Evolutionary conservation across 2,888 invertebrate genomes (phyloP), one percentile per base, ranked within the genome.

Genomic region (Myopa testacea): DNA sequence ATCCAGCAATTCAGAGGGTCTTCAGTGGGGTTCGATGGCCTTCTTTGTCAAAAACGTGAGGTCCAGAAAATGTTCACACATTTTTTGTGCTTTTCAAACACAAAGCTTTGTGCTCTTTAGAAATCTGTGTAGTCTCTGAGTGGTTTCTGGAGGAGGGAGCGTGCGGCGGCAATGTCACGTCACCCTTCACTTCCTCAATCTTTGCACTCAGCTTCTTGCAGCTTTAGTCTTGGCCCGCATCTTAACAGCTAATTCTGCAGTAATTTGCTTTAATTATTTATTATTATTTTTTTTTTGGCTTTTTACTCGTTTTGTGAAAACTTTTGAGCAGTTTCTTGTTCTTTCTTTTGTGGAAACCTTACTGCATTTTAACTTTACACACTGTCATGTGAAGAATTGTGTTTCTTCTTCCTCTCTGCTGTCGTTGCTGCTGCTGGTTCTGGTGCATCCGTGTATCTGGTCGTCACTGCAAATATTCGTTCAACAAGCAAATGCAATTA

Each of bases 251-350:
- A 62, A 40, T 73, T 63, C 45, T 19, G 60, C 40, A 60, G 45
- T 73, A 62, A 73, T 73, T 73, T 60, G 19, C 62, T 62, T 73
- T 73, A 73, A 73, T 62, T 72, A 38, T 60, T 72, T 72, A 38
- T 14, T 73, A 38, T 26, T 62, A 12, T 38, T 8, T 10, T 5
- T 38, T 34, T 6, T 5, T 34, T 65, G 4, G 12, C 2, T 7
- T 65, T 16, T 8, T 62, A 26, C n/a, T n/a, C n/a, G 0, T n/a
- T 26, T 62, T 62, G 6, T 6, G 1, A 26, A 3, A 62, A 62
- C 62, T 62, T 62, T 62, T 34, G 26, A 26, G 14, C 65, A 38
- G 19, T 34, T 65, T 34, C 14, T 65, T 37, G 4, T 2, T 65
- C 5, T 12, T 55, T 16, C 16, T 55, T 8, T 8, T 40, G 40